Percentiles rank a stretch among this genome's conserved stretches.
These are phyloP conservation scores for Muntiacus muntjak DNA, from an alignment of 2,113 vertebrate species.

Conservation along the genomic window DNA sequence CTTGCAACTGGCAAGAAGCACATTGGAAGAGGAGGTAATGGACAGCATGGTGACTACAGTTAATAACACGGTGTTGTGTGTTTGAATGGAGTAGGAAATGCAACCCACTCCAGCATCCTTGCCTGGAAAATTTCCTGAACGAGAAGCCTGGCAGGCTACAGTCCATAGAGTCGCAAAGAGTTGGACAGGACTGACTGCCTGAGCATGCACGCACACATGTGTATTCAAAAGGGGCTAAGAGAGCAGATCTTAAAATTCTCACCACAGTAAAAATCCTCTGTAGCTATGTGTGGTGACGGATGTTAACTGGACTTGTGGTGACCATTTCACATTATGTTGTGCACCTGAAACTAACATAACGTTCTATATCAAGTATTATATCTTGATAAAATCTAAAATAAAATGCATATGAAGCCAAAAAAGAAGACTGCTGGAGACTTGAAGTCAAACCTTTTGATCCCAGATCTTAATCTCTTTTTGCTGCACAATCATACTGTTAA, in stretches of 20 bases:
- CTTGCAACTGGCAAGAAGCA: background rate
- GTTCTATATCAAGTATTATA: background rate
- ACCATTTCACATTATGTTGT: background rate
- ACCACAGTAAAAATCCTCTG: background rate
- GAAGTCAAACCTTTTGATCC: background rate
- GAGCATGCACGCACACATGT: accelerated
- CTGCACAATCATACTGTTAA: no score
- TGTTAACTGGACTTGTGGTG: background rate
- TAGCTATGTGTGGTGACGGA: background rate
- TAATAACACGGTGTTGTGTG: background rate
- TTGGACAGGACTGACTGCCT: background rate
- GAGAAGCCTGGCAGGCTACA: background rate
- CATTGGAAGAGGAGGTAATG: background rate
- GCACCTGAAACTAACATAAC: background rate
- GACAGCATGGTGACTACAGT: background rate
- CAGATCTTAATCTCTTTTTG: background rate
- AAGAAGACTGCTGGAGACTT: background rate
- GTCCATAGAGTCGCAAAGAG: background rate
- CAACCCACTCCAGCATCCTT: background rate
- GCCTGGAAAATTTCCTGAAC: background rate
- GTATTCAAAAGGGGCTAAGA: background rate
- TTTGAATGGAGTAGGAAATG: background rate
- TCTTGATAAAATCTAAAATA: background rate
- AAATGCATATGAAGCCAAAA: background rate
- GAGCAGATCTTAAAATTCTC: background rate